phyloP scores from a whole-genome alignment of 2,113 vertebrate species.

The Penelope pileata region DNA sequence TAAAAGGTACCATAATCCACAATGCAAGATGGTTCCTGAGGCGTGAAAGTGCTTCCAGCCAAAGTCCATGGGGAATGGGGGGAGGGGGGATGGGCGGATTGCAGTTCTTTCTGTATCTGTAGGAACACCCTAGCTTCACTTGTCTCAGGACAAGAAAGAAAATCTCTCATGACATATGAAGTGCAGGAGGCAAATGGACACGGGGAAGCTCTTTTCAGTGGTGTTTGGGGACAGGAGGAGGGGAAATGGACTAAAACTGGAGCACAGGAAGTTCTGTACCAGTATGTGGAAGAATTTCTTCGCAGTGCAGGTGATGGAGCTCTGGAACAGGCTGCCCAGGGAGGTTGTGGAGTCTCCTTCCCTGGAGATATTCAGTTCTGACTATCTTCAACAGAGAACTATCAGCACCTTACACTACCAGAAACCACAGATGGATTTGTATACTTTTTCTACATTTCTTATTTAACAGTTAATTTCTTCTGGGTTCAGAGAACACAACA shows the following conservation, averaged over 20 bases:
- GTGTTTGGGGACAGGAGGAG: no score
- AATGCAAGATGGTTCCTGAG: background rate
- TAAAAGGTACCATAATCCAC: background rate
- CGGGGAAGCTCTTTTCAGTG: no score
- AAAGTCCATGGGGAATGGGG: no score
- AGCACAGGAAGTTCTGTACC: no score
- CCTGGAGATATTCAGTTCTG: no score
- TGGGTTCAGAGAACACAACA: background rate
- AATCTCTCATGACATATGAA: background rate
- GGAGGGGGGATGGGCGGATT: no score
- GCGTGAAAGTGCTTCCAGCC: background rate
- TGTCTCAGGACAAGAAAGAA: background rate
- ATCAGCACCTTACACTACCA: background rate
- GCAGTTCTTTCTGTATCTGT: background rate
- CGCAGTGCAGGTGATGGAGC: no score
- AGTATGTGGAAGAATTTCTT: no score
- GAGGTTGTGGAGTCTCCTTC: no score
- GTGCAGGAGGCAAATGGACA: no score
- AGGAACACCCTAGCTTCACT: background rate
- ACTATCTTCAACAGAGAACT: background rate
- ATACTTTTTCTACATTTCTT: background rate
- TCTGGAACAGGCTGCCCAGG: no score
- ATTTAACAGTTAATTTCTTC: background rate
- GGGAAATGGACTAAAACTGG: no score
- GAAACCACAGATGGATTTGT: background rate